Conservation (phyloP, 2,113 vertebrate genomes). For the Hylia prasina region DNA sequence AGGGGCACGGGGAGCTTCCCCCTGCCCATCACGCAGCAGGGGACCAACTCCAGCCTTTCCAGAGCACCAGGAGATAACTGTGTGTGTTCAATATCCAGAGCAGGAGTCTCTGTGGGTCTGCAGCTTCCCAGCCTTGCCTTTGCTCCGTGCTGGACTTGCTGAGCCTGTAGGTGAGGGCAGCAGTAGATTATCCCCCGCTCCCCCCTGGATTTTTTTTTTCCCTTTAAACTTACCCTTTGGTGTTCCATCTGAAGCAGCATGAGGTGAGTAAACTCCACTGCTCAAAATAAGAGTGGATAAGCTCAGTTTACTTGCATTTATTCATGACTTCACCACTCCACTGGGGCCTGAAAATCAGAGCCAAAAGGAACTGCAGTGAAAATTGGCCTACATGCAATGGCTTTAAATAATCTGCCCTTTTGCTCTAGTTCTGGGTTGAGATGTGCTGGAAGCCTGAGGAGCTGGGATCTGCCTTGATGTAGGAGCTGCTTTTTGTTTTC, state of each 20-base stretch:
- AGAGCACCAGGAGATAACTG: not conserved
- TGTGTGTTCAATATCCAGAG: not conserved
- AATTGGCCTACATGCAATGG: conserved; percentile 63
- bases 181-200: not conserved
- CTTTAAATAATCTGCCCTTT: conserved; percentile 65
- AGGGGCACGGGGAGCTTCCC: not conserved
- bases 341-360: conserved; percentile 66
- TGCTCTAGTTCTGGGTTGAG: conserved; percentile 53
- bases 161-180: not conserved
- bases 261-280: conserved; percentile 59
- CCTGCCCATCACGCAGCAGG: not conserved
- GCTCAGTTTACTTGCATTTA: conserved; percentile 68
- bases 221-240: conserved; percentile 52
- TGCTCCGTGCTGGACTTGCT: not conserved
- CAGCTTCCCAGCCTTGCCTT: not conserved
- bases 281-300: conserved; percentile 64
- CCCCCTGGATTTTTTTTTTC: not conserved
- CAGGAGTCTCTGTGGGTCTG: not conserved
- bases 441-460: conserved; percentile 44
- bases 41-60: not conserved
- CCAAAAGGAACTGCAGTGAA: conserved; percentile 62
- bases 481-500: conserved; percentile 26
- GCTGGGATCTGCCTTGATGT: conserved; percentile 22
- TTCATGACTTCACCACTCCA: conserved; percentile 65
- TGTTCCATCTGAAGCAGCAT: conserved; percentile 60